phyloP scores from a whole-genome alignment of 2,113 vertebrate species.

The Trematomus loennbergii region DNA sequence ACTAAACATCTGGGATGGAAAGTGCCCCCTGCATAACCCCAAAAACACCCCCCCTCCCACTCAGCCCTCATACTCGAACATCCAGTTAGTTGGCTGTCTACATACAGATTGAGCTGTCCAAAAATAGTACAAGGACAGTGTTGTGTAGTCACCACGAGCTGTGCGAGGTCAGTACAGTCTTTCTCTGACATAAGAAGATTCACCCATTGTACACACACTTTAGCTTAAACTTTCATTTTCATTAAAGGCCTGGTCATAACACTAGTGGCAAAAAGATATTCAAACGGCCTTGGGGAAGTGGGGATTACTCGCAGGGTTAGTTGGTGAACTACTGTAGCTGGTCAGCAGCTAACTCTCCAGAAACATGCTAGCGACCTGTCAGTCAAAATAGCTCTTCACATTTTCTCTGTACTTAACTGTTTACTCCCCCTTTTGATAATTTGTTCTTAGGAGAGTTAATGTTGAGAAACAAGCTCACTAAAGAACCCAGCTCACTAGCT shows the following conservation, averaged over 20 bases:
- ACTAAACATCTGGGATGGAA: conserved; percentile 26
- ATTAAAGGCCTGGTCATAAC: not conserved
- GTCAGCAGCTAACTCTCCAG: not conserved
- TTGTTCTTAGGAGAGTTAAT: not conserved
- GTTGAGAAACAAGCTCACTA: not conserved
- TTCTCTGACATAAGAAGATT: conserved; percentile 3
- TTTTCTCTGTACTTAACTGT: not conserved
- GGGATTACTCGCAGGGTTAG: no score
- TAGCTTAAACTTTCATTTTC: not conserved
- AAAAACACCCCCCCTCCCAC: conserved; percentile 20
- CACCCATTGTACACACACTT: conserved; percentile 5
- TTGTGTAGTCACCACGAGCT: conserved; percentile 18
- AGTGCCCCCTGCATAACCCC: conserved; percentile 29
- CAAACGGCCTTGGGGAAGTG: not conserved
- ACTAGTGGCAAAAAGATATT: no score
- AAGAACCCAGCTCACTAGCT: not conserved
- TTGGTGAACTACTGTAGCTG: not conserved
- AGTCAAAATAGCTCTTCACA: no score
- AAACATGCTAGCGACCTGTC: not conserved
- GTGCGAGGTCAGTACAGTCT: conserved; percentile 23
- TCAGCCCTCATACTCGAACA: conserved; percentile 16
- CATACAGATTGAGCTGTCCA: conserved; percentile 32
- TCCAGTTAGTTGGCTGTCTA: conserved; percentile 1
- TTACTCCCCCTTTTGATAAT: not conserved
- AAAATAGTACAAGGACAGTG: conserved; percentile 43